A percentile compares a stretch with the other conserved stretches of the same genome.
Evolutionary conservation across 2,113 vertebrate genomes (phyloP).

Genomic region (Pionites leucogaster): DNA sequence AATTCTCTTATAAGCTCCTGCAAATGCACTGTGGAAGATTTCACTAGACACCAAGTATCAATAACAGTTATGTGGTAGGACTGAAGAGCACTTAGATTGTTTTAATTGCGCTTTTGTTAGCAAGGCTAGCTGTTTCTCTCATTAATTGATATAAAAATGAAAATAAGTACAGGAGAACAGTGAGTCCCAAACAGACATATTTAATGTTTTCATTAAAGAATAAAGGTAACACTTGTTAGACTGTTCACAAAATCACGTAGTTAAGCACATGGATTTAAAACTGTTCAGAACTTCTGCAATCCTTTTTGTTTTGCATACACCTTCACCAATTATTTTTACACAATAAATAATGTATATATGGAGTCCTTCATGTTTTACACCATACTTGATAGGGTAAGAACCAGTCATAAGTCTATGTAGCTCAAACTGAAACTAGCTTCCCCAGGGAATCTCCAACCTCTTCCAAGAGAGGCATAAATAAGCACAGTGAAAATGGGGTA

Average conservation of each 20-base stretch:
- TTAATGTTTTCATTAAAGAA: not conserved
- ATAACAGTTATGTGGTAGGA: constrained; percentile 17
- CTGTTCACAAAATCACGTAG: not conserved
- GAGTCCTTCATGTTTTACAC: constrained; percentile 27
- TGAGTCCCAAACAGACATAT: not conserved
- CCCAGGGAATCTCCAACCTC: constrained; percentile 12
- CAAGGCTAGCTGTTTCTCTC: not conserved
- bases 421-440: constrained; percentile 27
- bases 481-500: not conserved
- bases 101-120: constrained; percentile 45
- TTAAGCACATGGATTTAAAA: not conserved
- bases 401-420: constrained; percentile 1
- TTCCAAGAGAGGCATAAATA: constrained; percentile 15
- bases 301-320: not conserved
- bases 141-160: constrained; percentile 32
- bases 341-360: constrained; percentile 57
- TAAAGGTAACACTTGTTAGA: not conserved
- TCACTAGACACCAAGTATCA: constrained; percentile 41
- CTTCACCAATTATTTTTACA: constrained; percentile 34
- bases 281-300: constrained; percentile 18
- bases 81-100: constrained; percentile 26
- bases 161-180: constrained; percentile 15
- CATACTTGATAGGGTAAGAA: constrained; percentile 37
- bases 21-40: not conserved
- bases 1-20: constrained; percentile 5